phyloP scores from a whole-genome alignment of 1,140 invertebrate genomes.

The Brachionus manjavacas region DNA sequence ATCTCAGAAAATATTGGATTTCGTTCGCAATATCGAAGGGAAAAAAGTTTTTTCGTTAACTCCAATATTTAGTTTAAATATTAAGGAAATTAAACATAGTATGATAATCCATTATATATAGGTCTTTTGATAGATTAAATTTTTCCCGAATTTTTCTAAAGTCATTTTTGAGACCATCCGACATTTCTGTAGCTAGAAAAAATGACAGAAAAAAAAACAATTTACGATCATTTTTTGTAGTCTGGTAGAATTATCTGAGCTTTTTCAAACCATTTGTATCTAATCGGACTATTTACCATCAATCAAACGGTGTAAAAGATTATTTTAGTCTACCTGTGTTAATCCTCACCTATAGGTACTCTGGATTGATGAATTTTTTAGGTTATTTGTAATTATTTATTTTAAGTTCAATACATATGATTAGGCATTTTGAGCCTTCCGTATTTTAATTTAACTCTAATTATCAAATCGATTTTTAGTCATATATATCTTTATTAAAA shows the following conservation, averaged over 20 bases:
- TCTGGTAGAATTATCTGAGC: neutral
- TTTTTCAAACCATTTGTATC: neutral
- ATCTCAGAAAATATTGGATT: slow-evolving; percentile 26
- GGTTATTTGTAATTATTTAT: neutral
- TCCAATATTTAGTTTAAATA: slow-evolving; percentile 17
- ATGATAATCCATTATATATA: slow-evolving; percentile 11
- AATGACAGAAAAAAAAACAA: neutral
- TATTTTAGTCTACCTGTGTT: neutral
- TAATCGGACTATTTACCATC: neutral
- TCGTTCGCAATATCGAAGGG: neutral
- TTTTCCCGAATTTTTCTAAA: neutral
- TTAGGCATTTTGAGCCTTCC: neutral
- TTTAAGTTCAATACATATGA: neutral
- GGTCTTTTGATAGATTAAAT: neutral
- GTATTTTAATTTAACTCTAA: neutral
- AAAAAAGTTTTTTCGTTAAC: neutral
- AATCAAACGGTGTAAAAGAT: neutral
- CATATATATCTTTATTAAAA: neutral
- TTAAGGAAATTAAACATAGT: slow-evolving; percentile 4
- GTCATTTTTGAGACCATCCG: neutral
- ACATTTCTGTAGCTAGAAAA: neutral
- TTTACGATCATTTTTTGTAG: neutral
- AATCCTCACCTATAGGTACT: neutral
- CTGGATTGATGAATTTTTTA: neutral
- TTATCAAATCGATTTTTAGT: neutral